Conservation (phyloP, 2,113 vertebrate species). For the Gavia stellata region DNA sequence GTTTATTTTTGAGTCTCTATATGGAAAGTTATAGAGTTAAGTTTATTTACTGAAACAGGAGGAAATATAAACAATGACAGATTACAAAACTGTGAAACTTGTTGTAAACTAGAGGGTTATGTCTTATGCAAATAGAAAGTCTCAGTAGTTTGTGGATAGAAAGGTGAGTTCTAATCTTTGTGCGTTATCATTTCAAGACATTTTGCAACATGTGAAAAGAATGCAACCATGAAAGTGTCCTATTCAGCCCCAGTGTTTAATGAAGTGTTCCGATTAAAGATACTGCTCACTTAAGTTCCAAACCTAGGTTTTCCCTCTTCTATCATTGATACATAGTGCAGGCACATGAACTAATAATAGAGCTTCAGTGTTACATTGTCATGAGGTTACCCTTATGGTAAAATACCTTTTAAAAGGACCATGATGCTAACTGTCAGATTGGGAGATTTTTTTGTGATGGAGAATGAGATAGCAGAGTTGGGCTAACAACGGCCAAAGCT, state of each 20-base stretch:
- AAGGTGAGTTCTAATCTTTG: background rate
- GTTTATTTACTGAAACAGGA: background rate
- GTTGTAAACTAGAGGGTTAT: background rate
- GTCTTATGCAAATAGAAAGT: background rate
- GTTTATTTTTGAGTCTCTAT: background rate
- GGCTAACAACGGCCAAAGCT: background rate
- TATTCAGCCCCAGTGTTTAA: background rate
- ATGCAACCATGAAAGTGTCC: background rate
- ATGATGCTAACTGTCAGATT: background rate
- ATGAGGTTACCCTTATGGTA: background rate
- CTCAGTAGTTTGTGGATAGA: background rate
- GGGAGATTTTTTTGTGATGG: background rate
- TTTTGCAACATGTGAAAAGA: background rate
- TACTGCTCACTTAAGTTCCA: background rate
- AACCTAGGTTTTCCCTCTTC: background rate
- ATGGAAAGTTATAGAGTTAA: background rate
- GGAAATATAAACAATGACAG: background rate
- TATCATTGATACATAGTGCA: background rate
- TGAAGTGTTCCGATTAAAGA: background rate
- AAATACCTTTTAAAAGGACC: background rate
- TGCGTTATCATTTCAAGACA: background rate
- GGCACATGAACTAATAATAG: background rate
- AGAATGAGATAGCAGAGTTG: background rate
- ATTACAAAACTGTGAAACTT: background rate
- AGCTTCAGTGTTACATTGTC: background rate